Conservation (phyloP, 23 tunicate species). For the Clavelina lepadiformis region DNA sequence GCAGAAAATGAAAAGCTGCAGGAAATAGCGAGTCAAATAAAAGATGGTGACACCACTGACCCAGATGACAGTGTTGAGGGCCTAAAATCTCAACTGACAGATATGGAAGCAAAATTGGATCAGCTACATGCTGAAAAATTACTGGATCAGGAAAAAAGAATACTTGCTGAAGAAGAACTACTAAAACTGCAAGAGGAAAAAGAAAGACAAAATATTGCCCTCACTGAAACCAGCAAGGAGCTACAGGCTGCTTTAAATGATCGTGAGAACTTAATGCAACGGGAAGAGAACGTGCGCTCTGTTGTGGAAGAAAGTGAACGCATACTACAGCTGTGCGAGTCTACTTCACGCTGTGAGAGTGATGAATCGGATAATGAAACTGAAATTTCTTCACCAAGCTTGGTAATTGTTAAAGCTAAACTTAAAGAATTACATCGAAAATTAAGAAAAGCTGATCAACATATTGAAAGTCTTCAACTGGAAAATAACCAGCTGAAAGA, state of each 20-base stretch:
- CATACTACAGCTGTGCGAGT: constrained; percentile 25
- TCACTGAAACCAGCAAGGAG: constrained; percentile 46
- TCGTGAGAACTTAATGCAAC: constrained; percentile 48
- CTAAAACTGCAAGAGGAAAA: constrained; percentile 5
- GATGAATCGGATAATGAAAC: constrained; percentile 27
- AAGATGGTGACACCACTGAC: too few species aligned
- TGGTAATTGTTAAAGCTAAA: too few species aligned
- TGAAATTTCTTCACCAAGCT: too few species aligned
- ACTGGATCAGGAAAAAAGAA: constrained; percentile 23
- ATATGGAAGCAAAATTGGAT: neutral
- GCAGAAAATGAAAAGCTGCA: too few species aligned
- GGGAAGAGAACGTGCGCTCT: constrained; percentile 51
- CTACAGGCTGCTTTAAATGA: constrained; percentile 72
- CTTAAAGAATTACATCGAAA: too few species aligned
- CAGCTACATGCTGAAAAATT: neutral
- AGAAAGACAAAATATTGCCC: constrained; percentile 9
- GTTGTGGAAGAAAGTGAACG: constrained; percentile 58
- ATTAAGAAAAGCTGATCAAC: too few species aligned
- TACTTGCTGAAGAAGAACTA: constrained; percentile 6
- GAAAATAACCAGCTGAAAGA: too few species aligned
- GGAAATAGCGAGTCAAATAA: too few species aligned
- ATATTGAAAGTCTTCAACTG: too few species aligned
- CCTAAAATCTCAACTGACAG: too few species aligned
- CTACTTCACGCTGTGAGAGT: constrained; percentile 36
- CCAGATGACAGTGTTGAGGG: too few species aligned